Evolutionary conservation across 2,797 vertebrate species (phyloP).

Genomic region (Paratrypauchen microcephalus): DNA sequence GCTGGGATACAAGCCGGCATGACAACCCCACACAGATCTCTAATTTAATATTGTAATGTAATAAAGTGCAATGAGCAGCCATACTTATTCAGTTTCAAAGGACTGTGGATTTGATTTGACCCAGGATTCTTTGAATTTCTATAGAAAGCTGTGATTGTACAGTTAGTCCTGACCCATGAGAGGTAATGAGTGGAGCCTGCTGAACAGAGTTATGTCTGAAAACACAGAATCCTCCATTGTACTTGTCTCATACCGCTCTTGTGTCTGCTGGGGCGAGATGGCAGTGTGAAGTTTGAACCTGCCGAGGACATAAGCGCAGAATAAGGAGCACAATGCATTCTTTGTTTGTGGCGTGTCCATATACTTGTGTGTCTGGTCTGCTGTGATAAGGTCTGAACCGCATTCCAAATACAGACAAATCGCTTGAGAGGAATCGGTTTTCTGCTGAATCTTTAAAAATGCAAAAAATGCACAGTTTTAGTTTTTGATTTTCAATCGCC

Average conservation of each 20-base stretch:
- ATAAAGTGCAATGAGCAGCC: background rate
- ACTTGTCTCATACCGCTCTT: constrained; percentile 15
- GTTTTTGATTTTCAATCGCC: background rate
- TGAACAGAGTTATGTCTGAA: constrained; percentile 34
- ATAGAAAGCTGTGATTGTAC: constrained; percentile 13
- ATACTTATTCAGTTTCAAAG: constrained; percentile 3
- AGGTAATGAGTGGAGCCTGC: constrained; percentile 9
- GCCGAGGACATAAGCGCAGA: constrained; percentile 29
- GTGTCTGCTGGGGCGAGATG: constrained; percentile 39
- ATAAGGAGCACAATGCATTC: constrained; percentile 55
- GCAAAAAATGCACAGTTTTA: background rate
- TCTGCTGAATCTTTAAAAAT: constrained; percentile 45
- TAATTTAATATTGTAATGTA: constrained; percentile 7
- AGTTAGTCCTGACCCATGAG: constrained; percentile 20
- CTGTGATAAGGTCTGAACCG: constrained; percentile 34
- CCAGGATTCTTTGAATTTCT: background rate
- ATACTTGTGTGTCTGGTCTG: constrained; percentile 5
- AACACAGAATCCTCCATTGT: constrained; percentile 41
- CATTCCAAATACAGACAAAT: constrained; percentile 62
- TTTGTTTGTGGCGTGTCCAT: constrained; percentile 49
- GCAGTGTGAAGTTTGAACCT: constrained; percentile 50
- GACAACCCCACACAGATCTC: background rate
- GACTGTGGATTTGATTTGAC: background rate
- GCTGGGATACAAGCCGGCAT: background rate
- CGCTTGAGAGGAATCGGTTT: constrained; percentile 53